Conservation (phyloP, 1,140 invertebrate species). For the Plodia interpunctella region DNA sequence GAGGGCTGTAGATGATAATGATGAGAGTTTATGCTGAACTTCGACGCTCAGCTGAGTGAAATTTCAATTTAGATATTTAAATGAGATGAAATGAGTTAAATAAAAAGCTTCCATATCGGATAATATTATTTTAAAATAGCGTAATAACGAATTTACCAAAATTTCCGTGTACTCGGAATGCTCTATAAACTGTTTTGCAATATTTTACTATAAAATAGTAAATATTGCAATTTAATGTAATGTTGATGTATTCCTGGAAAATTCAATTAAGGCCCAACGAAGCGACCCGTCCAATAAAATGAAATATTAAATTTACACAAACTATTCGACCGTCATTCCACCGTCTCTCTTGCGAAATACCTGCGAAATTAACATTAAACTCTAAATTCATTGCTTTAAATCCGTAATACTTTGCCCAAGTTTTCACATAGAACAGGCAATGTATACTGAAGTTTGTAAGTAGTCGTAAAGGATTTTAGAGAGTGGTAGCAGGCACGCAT, state of each 20-base stretch:
- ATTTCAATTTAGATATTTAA: too few relatives aligned
- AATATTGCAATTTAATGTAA: too few relatives aligned
- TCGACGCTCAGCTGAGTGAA: too few relatives aligned
- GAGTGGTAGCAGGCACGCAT: neutral
- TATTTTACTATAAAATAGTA: too few relatives aligned
- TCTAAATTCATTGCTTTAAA: too few relatives aligned
- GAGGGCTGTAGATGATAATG: too few relatives aligned
- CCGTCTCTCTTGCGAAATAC: neutral
- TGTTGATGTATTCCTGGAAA: neutral
- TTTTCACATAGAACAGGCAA: neutral
- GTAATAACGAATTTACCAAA: neutral
- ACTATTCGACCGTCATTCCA: neutral
- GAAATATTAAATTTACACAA: slow-evolving; percentile 4
- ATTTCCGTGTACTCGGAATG: neutral
- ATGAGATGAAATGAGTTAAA: too few relatives aligned
- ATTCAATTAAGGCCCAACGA: slow-evolving; percentile 6
- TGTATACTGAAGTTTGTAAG: neutral
- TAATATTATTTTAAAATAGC: neutral
- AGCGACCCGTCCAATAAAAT: slow-evolving; percentile 11
- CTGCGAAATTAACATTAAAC: too few relatives aligned
- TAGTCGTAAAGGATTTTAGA: neutral
- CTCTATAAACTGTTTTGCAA: too few relatives aligned
- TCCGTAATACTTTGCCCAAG: too few relatives aligned
- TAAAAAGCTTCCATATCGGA: too few relatives aligned
- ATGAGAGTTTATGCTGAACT: too few relatives aligned